Conservation (phyloP, 2,797 vertebrate genomes). For the Cryptoprocta ferox region DNA sequence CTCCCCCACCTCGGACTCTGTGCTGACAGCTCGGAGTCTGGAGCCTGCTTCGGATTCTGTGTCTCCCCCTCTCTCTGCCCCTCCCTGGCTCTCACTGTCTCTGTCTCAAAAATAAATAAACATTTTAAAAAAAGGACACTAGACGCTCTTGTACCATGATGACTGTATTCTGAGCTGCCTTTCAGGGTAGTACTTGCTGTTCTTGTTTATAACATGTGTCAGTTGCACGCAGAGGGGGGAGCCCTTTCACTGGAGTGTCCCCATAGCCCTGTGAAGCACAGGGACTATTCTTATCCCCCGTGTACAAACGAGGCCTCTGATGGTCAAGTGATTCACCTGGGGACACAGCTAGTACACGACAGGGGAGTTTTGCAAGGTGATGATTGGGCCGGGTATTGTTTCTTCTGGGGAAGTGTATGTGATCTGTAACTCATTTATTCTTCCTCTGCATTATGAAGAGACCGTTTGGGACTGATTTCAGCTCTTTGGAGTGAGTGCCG, state of each 20-base stretch:
- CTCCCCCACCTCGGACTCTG: too few species aligned
- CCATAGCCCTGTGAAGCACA: not conserved
- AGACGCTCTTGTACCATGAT: not conserved
- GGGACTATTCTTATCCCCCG: not conserved
- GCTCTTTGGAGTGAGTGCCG: not conserved
- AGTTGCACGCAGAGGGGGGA: rapidly evolving
- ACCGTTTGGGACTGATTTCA: not conserved
- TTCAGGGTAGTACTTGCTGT: too few species aligned
- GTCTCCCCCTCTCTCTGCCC: too few species aligned
- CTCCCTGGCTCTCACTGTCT: too few species aligned
- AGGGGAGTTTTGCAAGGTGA: not conserved
- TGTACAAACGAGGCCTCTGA: not conserved
- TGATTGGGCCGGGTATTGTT: not conserved
- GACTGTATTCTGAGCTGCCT: not conserved
- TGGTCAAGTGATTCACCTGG: not conserved
- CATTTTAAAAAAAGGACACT: not conserved
- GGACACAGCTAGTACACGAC: not conserved
- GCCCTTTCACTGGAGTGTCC: rapidly evolving
- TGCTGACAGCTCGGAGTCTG: too few species aligned
- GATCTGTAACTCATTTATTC: not conserved
- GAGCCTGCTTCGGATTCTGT: too few species aligned
- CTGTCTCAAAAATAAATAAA: too few species aligned
- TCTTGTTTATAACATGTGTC: not conserved
- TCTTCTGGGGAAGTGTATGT: not conserved
- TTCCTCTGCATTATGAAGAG: not conserved